Conservation (phyloP, 2,888 invertebrate genomes). For the Campoplex capitator region DNA sequence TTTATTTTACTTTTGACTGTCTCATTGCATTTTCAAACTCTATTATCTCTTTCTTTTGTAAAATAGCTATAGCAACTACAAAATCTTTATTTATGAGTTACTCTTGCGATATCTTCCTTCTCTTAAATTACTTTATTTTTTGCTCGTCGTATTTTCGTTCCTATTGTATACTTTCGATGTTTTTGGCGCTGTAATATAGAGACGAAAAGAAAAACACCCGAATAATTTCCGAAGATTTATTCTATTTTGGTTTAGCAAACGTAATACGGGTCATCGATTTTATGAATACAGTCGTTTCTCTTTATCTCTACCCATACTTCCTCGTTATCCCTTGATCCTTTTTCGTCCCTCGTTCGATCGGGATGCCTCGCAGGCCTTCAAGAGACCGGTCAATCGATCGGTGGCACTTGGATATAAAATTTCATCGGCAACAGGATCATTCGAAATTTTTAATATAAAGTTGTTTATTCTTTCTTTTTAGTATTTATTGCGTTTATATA, state of each 20-base stretch:
- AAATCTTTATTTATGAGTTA: constrained; percentile 52
- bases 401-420: constrained; percentile 56
- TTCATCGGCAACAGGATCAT: constrained; percentile 60
- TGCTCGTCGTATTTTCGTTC: constrained; percentile 48
- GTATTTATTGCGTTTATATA: constrained; percentile 64
- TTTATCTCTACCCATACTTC: constrained; percentile 58
- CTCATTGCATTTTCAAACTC: constrained; percentile 65
- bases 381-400: constrained; percentile 72
- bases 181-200: constrained; percentile 59
- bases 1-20: constrained; percentile 61
- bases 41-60: constrained; percentile 60
- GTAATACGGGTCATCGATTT: constrained; percentile 63
- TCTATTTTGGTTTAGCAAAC: constrained; percentile 60
- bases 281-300: constrained; percentile 44
- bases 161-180: constrained; percentile 45
- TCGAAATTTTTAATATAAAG: constrained; percentile 65
- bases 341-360: constrained; percentile 64
- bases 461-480: constrained; percentile 59
- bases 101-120: constrained; percentile 15
- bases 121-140: constrained; percentile 37
- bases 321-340: constrained; percentile 67
- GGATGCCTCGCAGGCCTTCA: constrained; percentile 73
- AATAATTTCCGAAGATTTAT: constrained; percentile 58
- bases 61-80: constrained; percentile 56
- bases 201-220: constrained; percentile 31